These are phyloP conservation scores for Microcebus jonahi DNA, from an alignment of 2,113 vertebrate genomes.

Conservation along the genomic window DNA sequence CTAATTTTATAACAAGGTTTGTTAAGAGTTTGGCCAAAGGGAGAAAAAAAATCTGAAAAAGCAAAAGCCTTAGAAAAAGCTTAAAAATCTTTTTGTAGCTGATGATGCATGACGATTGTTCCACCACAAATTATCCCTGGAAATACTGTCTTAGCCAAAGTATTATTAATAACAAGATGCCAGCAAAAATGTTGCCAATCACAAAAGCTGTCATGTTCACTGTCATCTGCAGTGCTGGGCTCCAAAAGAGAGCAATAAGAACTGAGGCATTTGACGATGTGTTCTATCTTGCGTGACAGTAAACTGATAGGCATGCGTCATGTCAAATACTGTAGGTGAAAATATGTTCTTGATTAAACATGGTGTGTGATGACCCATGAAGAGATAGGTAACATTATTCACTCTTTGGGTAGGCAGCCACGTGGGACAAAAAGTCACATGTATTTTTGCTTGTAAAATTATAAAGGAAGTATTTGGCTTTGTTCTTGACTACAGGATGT, in stretches of 20 bases:
- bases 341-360: constrained; percentile 28
- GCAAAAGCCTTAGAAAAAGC: constrained; percentile 11
- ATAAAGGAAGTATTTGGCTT: background rate
- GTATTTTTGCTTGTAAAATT: constrained; percentile 23
- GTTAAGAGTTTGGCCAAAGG: background rate
- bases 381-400: background rate
- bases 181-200: constrained; percentile 37
- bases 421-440: background rate
- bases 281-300: constrained; percentile 37
- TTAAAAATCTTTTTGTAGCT: constrained; percentile 28
- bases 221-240: background rate
- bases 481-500: background rate
- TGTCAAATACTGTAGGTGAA: background rate
- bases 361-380: background rate
- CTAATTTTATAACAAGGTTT: constrained; percentile 43
- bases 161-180: constrained; percentile 35
- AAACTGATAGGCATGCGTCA: constrained; percentile 15
- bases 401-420: background rate
- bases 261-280: background rate
- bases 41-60: background rate
- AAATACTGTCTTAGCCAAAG: background rate
- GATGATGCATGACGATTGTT: background rate
- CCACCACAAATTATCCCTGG: background rate
- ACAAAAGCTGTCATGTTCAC: constrained; percentile 58
- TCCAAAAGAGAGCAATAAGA: background rate